A percentile compares a stretch with the other conserved stretches of the same genome.
Conservation (phyloP, 2,113 vertebrate species). For the Thoracochromis brauschi region DNA sequence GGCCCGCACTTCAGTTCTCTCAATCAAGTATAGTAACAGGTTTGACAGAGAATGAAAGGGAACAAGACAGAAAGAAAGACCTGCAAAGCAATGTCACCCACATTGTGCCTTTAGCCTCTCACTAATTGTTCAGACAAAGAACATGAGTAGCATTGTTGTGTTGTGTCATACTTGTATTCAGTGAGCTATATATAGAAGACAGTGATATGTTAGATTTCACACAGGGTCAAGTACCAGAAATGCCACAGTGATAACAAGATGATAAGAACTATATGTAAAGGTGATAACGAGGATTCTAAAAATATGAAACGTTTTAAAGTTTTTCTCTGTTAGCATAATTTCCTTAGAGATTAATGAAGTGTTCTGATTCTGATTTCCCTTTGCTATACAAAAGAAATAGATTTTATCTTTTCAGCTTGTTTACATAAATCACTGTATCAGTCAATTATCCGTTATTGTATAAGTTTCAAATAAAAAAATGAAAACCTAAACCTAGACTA, state of each 20-base stretch:
- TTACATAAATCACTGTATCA: not conserved
- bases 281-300: not conserved
- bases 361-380: not conserved
- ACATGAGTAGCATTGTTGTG: not conserved
- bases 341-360: not conserved
- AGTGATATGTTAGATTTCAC: not conserved
- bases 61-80: not conserved
- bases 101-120: not conserved
- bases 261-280: not conserved
- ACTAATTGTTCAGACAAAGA: not conserved
- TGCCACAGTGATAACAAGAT: not conserved
- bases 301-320: not conserved
- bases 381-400: not conserved
- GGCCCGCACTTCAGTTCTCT: not conserved
- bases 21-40: not conserved
- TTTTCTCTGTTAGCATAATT: not conserved
- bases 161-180: not conserved
- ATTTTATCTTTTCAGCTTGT: not conserved
- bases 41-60: not conserved
- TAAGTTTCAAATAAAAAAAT: not conserved
- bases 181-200: not conserved
- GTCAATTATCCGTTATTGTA: not conserved
- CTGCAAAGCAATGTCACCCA: not conserved
- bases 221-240: not conserved
- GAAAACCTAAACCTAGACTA: not conserved